Percentiles rank a stretch among this genome's conserved stretches.
These are phyloP conservation scores for Euphydryas editha DNA, from an alignment of 2,888 invertebrate species.

Conservation along the genomic window DNA sequence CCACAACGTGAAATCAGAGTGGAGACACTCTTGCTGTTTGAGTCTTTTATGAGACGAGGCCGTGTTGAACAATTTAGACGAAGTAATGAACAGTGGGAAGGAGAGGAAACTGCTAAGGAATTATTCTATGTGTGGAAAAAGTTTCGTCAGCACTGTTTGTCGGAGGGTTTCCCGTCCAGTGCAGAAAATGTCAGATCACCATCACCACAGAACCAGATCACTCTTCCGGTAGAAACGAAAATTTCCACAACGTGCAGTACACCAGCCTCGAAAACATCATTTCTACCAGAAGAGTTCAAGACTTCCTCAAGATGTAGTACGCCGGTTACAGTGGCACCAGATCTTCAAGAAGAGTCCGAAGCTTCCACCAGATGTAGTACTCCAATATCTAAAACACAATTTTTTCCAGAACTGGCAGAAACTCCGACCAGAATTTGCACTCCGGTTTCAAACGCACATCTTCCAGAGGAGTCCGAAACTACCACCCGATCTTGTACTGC, in stretches of 20 bases:
- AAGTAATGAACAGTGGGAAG: slow-evolving; percentile 6
- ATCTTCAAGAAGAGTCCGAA: slow-evolving; percentile 1
- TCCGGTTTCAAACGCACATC: slow-evolving; percentile 13
- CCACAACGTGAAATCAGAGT: slow-evolving; percentile 5
- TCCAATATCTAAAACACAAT: slow-evolving; percentile 8
- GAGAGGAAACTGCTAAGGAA: slow-evolving; percentile 8
- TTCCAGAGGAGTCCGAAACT: slow-evolving; percentile 7
- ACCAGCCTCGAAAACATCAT: no score
- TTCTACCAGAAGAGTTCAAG: no score
- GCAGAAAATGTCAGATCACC: no score
- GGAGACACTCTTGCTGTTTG: not conserved
- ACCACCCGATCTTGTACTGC: no score
- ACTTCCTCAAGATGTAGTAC: no score
- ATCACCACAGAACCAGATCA: no score
- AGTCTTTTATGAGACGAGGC: slow-evolving; percentile 8
- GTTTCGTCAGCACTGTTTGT: slow-evolving; percentile 13
- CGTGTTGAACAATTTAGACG: slow-evolving; percentile 7
- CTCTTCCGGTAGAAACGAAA: no score
- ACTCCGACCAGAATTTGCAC: slow-evolving; percentile 13
- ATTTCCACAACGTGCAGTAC: no score
- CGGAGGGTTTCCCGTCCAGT: slow-evolving; percentile 10
- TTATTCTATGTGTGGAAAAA: slow-evolving; percentile 7
- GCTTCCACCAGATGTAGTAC: slow-evolving; percentile 4
- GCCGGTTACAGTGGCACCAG: not conserved
- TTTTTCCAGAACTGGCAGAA: slow-evolving; percentile 10